Evolutionary conservation across 2,888 invertebrate genomes (phyloP).

Genomic region (Andrena camellia): DNA sequence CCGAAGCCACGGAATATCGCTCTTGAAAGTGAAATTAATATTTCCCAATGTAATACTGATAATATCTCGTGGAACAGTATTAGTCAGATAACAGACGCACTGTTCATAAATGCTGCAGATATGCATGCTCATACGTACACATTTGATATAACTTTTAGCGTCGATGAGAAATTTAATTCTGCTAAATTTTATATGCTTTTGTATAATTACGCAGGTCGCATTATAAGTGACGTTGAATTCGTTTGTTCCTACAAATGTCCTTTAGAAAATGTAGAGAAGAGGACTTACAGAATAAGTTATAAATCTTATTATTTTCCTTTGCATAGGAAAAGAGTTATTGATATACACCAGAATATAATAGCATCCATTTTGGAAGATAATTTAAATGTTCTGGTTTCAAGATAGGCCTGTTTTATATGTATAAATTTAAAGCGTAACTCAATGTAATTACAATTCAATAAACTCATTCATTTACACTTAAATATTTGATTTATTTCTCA

Average conservation of each 20-base stretch:
- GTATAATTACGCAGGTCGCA: conserved; percentile 79
- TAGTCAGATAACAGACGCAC: conserved; percentile 17
- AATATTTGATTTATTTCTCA: neutral
- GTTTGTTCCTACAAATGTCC: conserved; percentile 78
- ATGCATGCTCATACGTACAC: conserved; percentile 74
- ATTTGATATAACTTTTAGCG: conserved; percentile 82
- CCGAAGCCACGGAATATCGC: conserved; percentile 64
- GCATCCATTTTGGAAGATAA: conserved; percentile 70
- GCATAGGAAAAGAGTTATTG: conserved; percentile 79
- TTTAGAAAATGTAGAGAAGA: conserved; percentile 71
- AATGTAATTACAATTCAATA: conserved; percentile 38
- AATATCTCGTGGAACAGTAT: conserved; percentile 70
- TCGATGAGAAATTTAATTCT: conserved; percentile 68
- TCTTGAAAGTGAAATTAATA: conserved; percentile 59
- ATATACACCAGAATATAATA: conserved; percentile 82
- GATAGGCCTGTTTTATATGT: conserved; percentile 40
- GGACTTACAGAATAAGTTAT: conserved; percentile 83
- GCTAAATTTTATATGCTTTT: conserved; percentile 76
- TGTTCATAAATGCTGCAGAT: conserved; percentile 28
- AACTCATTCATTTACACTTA: conserved; percentile 18
- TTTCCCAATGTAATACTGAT: conserved; percentile 23
- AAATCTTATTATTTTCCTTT: conserved; percentile 81
- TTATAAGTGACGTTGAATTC: conserved; percentile 79
- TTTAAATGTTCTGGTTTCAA: conserved; percentile 59
- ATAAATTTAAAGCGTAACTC: neutral